Base-by-base conservation (phyloP, 2,888 invertebrate genomes). In the Pterobdella sp. region DNA sequence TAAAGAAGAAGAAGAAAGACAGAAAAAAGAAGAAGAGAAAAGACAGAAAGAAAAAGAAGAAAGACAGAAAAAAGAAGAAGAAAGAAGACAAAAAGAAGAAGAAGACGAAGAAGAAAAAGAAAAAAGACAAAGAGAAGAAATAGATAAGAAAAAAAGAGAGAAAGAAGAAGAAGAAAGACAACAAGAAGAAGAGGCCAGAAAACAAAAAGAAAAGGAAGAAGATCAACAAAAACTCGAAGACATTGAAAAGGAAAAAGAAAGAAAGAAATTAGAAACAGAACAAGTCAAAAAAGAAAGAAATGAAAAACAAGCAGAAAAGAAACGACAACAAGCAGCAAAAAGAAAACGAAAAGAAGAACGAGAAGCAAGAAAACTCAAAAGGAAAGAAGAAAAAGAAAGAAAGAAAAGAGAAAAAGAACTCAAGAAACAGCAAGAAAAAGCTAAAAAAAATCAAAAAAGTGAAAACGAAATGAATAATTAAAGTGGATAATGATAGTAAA, bases 121-220 rank as follows among this genome's bases (percentile, higher is more conserved):
- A 42, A 22, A 42, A 42, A 42, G 49, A 42, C 7, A 42, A 42
- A 42, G 49, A 42, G 49, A 42, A 56, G 60, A 56, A 4, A 26
- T 26, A 56, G 60, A 56, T 18, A 22, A 26, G 26, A 56, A 56
- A 4, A 22, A 83, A 93, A 93, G 78, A 98, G 96, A 83, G 97
- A 95, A 85, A 98, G 94, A 87, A 87, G 80, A 36, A 56, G 22
- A 32, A 3, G 60, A 22, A 14, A 22, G 60, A 22, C 4, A 56
- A 56, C 4, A 26, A 14, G 60, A 56, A 22, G 4, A 56, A 14
- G 60, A 56, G n/a, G 60, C 4, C 4, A 26, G 26, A 56, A 56
- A n/a, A 56, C 4, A 56, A 56, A 22, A n/a, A 56, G n/a, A 56
- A 56, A 22, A n/a, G 3, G n/a, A 18, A 56, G 60, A 56, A 56